phyloP scores from a whole-genome alignment of 2,113 vertebrate species.

The Meriones unguiculatus region DNA sequence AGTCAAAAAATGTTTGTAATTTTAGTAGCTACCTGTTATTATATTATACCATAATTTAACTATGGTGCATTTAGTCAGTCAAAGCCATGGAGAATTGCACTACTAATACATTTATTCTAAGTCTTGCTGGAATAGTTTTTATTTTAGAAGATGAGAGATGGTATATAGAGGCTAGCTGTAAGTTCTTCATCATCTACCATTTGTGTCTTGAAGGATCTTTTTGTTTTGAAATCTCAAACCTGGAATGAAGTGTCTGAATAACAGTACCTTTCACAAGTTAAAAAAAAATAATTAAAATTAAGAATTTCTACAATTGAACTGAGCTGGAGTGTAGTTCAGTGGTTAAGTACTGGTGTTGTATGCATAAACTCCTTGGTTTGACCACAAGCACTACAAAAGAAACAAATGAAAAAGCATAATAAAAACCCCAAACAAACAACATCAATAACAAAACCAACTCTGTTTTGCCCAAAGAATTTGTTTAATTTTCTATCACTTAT shows the following conservation, averaged over 20 bases:
- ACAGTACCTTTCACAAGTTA: slow-evolving; percentile 9
- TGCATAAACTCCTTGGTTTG: background rate
- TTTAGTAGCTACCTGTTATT: slow-evolving; percentile 53
- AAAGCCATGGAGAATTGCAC: slow-evolving; percentile 14
- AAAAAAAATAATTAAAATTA: slow-evolving; percentile 53
- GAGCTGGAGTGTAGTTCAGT: background rate
- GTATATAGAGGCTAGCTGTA: background rate
- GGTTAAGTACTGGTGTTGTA: background rate
- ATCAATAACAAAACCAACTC: background rate
- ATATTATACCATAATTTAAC: slow-evolving; percentile 45
- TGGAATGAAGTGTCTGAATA: slow-evolving; percentile 39
- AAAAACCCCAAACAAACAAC: background rate
- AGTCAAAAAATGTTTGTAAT: slow-evolving; percentile 38
- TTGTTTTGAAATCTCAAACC: slow-evolving; percentile 60
- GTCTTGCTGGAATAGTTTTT: slow-evolving; percentile 12
- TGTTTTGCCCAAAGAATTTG: background rate
- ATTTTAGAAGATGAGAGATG: slow-evolving; percentile 50
- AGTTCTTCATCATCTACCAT: background rate
- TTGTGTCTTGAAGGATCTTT: background rate
- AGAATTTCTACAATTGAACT: background rate
- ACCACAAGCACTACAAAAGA: background rate
- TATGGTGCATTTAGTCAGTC: background rate
- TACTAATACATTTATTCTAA: slow-evolving; percentile 13
- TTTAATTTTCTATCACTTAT: background rate
- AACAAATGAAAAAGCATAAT: background rate